Conservation (phyloP, 1,140 invertebrate genomes). For the Oreohelix idahoensis region DNA sequence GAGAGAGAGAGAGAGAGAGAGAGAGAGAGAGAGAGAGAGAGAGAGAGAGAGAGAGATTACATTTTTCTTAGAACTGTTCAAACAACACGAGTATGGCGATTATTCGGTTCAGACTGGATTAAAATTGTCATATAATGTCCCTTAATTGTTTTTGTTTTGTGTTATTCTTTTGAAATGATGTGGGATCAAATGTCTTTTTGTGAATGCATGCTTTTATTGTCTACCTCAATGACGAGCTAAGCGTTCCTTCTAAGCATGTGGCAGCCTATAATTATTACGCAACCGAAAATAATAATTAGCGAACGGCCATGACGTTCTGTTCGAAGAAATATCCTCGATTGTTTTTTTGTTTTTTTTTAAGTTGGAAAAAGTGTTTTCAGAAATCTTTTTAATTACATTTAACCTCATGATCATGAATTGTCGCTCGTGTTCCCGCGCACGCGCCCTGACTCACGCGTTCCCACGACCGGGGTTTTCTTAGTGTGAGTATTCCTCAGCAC, state of each 20-base stretch:
- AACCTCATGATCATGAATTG: background rate
- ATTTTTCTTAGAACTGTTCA: background rate
- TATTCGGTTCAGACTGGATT: background rate
- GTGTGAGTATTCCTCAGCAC: background rate
- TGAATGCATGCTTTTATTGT: background rate
- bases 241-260: background rate
- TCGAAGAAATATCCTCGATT: background rate
- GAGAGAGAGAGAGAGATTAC: too few species aligned
- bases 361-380: background rate
- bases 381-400: conserved; percentile 12
- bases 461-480: background rate
- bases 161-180: background rate
- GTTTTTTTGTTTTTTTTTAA: background rate
- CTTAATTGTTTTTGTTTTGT: background rate
- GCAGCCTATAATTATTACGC: background rate
- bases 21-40: background rate
- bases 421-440: background rate
- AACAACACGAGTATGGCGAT: background rate
- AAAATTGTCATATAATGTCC: background rate
- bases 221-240: background rate
- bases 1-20: background rate
- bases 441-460: background rate
- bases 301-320: background rate
- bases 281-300: background rate
- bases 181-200: background rate